Conservation (phyloP, 2,113 vertebrate species). For the Chlorodrepanis virens region DNA sequence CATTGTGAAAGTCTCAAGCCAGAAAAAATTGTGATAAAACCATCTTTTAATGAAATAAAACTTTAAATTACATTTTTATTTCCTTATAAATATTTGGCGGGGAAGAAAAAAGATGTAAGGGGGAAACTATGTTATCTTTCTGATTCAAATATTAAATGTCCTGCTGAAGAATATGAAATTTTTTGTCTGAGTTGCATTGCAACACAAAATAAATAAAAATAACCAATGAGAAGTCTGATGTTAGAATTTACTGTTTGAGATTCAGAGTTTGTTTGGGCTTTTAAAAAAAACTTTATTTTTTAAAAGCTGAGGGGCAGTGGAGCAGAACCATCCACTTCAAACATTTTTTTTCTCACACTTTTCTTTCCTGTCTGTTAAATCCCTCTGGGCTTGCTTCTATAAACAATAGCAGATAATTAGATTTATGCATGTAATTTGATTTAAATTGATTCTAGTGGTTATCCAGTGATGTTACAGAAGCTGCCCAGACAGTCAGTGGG, state of each 20-base stretch:
- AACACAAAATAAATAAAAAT: not conserved
- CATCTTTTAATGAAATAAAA: not conserved
- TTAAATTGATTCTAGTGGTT: constrained; percentile 42
- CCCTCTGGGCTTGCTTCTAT: constrained; percentile 6
- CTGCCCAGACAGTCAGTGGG: not conserved
- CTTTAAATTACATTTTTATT: not conserved
- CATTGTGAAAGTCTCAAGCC: not conserved
- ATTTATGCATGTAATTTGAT: constrained; percentile 58
- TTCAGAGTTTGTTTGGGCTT: not conserved
- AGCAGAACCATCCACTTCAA: constrained; percentile 26
- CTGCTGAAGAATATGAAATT: not conserved
- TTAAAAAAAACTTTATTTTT: not conserved
- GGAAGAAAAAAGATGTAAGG: not conserved
- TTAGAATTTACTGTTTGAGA: not conserved
- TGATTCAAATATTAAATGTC: not conserved
- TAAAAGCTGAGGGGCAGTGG: not conserved
- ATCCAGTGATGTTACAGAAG: not conserved
- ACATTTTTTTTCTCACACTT: constrained; percentile 2
- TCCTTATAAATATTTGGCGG: not conserved
- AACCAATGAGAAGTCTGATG: not conserved
- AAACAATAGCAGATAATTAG: constrained; percentile 48
- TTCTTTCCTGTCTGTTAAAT: constrained; percentile 31
- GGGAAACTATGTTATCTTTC: not conserved
- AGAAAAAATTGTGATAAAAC: not conserved
- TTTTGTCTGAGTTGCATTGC: not conserved